Evolutionary conservation across 37 sponge, comb jelly and placozoan species (phyloP).

Genomic region (Agelas oroides): DNA sequence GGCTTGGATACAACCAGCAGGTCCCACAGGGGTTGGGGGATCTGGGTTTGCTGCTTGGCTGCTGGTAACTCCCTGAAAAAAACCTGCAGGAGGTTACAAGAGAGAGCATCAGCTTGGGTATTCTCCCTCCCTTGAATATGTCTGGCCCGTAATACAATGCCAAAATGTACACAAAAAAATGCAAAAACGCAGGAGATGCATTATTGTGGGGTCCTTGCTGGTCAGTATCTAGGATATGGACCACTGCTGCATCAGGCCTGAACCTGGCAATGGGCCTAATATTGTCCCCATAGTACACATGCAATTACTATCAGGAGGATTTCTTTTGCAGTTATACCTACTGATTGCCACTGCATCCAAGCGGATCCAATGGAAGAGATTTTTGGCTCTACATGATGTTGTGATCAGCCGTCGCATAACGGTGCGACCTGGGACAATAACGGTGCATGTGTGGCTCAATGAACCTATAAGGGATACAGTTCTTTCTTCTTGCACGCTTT

Average conservation of each 20-base stretch:
- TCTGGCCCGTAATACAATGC: background rate
- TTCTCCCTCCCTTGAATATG: background rate
- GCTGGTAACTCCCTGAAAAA: too few relatives aligned
- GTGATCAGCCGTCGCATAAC: background rate
- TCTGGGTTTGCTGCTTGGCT: too few relatives aligned
- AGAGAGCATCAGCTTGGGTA: background rate
- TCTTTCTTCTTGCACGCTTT: constrained; percentile 5
- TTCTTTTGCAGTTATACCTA: background rate
- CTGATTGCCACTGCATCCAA: too few relatives aligned
- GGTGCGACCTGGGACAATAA: background rate
- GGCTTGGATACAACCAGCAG: too few relatives aligned
- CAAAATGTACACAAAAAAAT: background rate
- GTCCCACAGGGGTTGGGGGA: too few relatives aligned
- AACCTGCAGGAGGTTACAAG: too few relatives aligned
- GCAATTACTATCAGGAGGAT: background rate
- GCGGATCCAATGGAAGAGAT: too few relatives aligned
- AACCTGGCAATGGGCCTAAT: background rate
- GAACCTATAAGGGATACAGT: background rate
- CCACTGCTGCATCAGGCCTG: background rate
- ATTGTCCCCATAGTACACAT: background rate
- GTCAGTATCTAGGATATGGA: background rate
- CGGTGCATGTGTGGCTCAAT: background rate
- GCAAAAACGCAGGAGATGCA: background rate
- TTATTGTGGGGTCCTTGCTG: background rate
- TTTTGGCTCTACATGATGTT: too few relatives aligned